A percentile compares a stretch with the other conserved stretches of the same genome.
phyloP scores from a whole-genome alignment of 2,113 vertebrate genomes.

The Paratilapia polleni region DNA sequence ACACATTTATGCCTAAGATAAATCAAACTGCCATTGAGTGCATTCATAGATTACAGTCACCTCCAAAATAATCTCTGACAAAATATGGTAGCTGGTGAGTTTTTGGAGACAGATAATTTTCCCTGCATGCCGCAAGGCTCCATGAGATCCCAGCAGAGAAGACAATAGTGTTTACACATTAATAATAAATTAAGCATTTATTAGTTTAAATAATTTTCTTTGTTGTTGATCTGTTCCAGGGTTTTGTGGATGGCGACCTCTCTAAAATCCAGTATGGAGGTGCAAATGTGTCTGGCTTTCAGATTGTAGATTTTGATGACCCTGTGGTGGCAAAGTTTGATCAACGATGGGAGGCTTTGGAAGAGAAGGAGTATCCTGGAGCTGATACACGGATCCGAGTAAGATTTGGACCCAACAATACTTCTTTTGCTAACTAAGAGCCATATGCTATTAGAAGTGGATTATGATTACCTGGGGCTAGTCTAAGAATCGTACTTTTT shows the following conservation, averaged over 20 bases:
- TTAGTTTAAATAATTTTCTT: not conserved
- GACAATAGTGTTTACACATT: not conserved
- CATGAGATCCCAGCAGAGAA: not conserved
- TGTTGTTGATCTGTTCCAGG: slow-evolving; percentile 76
- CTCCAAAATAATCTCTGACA: not conserved
- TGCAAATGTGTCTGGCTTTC: slow-evolving; percentile 97
- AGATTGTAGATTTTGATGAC: slow-evolving; percentile 97
- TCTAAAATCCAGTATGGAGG: slow-evolving; percentile 98
- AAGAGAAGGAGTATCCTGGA: slow-evolving; percentile 97
- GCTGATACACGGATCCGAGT: slow-evolving; percentile 93
- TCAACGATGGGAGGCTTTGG: slow-evolving; percentile 94
- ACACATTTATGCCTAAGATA: no score
- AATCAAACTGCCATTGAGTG: no score
- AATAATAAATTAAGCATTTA: not conserved
- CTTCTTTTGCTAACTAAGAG: not conserved
- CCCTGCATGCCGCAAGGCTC: not conserved
- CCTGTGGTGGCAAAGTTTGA: slow-evolving; percentile 94
- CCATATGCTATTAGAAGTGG: not conserved
- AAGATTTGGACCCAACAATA: slow-evolving; percentile 30
- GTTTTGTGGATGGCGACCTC: slow-evolving; percentile 94
- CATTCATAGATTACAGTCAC: no score
- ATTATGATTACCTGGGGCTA: not conserved
- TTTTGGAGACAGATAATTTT: not conserved
- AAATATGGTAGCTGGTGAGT: not conserved
- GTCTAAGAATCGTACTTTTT: not conserved